These are phyloP conservation scores for Kradibia gibbosae DNA, from an alignment of 1,140 invertebrate genomes.

Conservation along the genomic window DNA sequence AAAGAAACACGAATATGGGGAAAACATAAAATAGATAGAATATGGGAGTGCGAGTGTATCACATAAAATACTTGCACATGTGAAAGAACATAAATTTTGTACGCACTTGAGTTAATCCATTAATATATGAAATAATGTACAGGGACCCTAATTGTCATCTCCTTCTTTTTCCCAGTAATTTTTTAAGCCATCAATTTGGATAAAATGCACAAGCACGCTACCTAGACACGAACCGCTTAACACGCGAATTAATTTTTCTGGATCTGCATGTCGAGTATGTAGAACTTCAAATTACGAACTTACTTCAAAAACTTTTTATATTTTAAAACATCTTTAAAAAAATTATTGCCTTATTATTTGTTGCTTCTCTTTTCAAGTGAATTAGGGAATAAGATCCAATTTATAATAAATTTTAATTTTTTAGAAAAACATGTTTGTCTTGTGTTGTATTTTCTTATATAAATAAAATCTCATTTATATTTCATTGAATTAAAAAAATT, in stretches of 20 bases:
- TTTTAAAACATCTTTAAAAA: too few relatives aligned
- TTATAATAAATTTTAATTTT: too few relatives aligned
- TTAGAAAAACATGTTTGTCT: too few relatives aligned
- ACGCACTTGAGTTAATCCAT: conserved; percentile 29
- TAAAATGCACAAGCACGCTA: neutral
- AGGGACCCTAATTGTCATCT: neutral
- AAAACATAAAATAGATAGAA: neutral
- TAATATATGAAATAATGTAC: conserved; percentile 27
- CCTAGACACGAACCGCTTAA: neutral
- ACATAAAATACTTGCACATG: neutral
- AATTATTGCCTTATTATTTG: too few relatives aligned
- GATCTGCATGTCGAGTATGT: neutral
- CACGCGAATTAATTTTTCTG: conserved; percentile 9
- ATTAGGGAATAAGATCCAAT: too few relatives aligned
- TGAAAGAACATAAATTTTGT: neutral
- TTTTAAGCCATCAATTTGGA: conserved; percentile 47
- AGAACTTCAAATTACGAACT: too few relatives aligned
- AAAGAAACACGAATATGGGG: conserved; percentile 21
- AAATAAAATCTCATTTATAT: too few relatives aligned
- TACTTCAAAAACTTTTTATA: too few relatives aligned
- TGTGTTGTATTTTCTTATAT: too few relatives aligned
- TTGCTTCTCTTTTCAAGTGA: too few relatives aligned
- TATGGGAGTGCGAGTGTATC: neutral
- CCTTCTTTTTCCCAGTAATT: conserved; percentile 45
- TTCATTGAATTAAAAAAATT: too few relatives aligned